Conservation (phyloP, 2,797 vertebrate species). For the Rallus crepitans region DNA sequence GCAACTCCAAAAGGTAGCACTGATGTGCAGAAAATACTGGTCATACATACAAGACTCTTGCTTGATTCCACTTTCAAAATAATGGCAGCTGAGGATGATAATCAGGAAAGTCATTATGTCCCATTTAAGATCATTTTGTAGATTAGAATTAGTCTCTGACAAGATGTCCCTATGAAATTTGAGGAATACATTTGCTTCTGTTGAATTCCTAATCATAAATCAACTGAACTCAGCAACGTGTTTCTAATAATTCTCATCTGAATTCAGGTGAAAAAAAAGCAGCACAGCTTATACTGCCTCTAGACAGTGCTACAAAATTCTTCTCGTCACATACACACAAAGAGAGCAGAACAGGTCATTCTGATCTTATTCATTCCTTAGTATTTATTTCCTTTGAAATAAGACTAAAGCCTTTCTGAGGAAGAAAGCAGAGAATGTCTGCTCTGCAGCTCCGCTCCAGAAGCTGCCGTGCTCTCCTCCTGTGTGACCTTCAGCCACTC, state of each 20-base stretch:
- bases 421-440: neutral
- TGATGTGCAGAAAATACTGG: neutral
- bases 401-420: neutral
- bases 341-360: constrained; percentile 18
- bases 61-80: constrained; percentile 41
- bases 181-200: constrained; percentile 27
- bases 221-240: neutral
- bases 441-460: neutral
- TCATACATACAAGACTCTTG: neutral
- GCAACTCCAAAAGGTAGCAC: neutral
- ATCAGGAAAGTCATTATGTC: constrained; percentile 15
- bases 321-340: neutral
- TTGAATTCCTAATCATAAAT: constrained; percentile 41
- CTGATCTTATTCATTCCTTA: neutral
- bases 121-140: constrained; percentile 18
- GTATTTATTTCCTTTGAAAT: too few relatives aligned
- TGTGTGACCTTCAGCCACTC: neutral
- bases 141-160: constrained; percentile 31
- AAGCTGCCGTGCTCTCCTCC: neutral
- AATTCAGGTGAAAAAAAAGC: constrained; percentile 8
- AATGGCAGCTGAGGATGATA: neutral
- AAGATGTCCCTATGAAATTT: neutral
- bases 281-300: neutral
- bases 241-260: neutral
- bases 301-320: neutral